Percentiles rank a stretch among this genome's conserved stretches.
These are phyloP conservation scores for Erpornis zantholeuca DNA, from an alignment of 2,113 vertebrate species.

Conservation along the genomic window DNA sequence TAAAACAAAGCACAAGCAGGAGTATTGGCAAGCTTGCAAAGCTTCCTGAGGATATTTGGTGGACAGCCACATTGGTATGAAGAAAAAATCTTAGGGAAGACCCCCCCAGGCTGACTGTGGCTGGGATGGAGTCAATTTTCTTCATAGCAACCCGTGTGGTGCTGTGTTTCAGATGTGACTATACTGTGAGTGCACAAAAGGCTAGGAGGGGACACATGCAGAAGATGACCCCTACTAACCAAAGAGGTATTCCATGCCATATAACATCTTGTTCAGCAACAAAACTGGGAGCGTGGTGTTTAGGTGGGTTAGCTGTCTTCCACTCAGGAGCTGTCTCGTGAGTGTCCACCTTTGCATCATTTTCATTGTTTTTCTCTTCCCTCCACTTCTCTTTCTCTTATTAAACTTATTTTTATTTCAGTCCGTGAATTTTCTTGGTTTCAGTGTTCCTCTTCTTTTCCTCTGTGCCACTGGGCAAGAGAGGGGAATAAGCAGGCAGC, in stretches of 20 bases:
- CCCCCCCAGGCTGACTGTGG: background rate
- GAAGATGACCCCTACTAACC: background rate
- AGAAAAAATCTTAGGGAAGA: background rate
- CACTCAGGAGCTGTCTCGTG: background rate
- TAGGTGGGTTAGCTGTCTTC: background rate
- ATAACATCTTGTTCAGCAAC: background rate
- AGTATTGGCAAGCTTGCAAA: background rate
- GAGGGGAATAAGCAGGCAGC: background rate
- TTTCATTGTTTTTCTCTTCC: background rate
- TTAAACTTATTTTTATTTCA: background rate
- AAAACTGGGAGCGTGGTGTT: fast-evolving
- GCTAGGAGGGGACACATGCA: background rate
- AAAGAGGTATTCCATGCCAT: background rate
- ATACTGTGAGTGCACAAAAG: background rate
- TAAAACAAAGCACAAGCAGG: background rate
- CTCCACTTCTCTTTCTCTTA: background rate
- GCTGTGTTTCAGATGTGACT: background rate
- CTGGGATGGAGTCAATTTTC: background rate
- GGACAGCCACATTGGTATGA: background rate
- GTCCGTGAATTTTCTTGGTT: background rate
- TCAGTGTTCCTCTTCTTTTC: background rate
- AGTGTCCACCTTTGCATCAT: background rate
- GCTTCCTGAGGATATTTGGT: background rate
- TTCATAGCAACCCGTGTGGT: fast-evolving
- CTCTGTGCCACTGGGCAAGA: background rate